Conservation (phyloP, 2,797 vertebrate genomes). For the Myoxocephalus aenaeus region DNA sequence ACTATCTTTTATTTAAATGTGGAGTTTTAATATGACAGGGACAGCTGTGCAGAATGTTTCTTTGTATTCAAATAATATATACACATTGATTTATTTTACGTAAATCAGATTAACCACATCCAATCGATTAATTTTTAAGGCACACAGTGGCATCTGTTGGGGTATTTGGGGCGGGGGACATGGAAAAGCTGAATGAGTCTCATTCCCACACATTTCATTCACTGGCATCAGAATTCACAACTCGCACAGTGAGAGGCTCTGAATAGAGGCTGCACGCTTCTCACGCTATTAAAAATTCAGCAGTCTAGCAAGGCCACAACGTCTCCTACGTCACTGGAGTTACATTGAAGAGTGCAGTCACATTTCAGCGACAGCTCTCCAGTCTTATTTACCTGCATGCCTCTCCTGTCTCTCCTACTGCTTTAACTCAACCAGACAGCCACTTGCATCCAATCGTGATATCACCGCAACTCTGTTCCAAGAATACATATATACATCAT, state of each 20-base stretch:
- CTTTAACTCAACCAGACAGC: slow-evolving; percentile 65
- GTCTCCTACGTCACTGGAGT: slow-evolving; percentile 84
- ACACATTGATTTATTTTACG: slow-evolving; percentile 30
- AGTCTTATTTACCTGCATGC: slow-evolving; percentile 79
- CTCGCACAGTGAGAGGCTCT: slow-evolving; percentile 80
- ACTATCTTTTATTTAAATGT: slow-evolving; percentile 7
- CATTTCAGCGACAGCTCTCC: slow-evolving; percentile 80
- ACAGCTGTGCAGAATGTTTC: slow-evolving; percentile 10
- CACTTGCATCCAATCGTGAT: slow-evolving; percentile 56
- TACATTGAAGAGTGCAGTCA: slow-evolving; percentile 84
- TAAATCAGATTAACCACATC: slow-evolving; percentile 37
- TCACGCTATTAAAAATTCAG: slow-evolving; percentile 87
- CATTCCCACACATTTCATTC: slow-evolving; percentile 85
- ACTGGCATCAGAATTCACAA: slow-evolving; percentile 86
- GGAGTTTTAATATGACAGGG: slow-evolving; percentile 9
- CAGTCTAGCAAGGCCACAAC: slow-evolving; percentile 84
- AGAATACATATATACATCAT: slow-evolving; percentile 48
- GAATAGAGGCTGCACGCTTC: slow-evolving; percentile 80
- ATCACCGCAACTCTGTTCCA: slow-evolving; percentile 44
- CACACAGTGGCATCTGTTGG: slow-evolving; percentile 72
- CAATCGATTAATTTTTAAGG: slow-evolving; percentile 48
- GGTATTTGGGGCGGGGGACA: slow-evolving; percentile 67
- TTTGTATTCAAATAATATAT: slow-evolving; percentile 3
- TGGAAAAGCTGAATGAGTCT: slow-evolving; percentile 85
- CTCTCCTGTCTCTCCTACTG: slow-evolving; percentile 51